Conservation (phyloP, 1,140 invertebrate species). For the Telenomus remus region DNA sequence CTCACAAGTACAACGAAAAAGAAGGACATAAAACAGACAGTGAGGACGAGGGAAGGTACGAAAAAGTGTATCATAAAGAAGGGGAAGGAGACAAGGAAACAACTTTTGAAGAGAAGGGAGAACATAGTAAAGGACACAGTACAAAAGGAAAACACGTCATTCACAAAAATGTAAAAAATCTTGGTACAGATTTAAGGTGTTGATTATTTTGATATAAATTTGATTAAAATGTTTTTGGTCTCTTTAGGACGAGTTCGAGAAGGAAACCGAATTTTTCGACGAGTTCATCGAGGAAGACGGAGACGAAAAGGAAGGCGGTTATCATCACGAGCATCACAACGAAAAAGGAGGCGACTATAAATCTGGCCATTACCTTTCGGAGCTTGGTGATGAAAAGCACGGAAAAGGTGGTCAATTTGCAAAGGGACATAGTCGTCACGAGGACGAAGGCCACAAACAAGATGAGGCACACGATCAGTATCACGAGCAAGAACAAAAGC, state of each 20-base stretch:
- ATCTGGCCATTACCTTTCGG: slow-evolving; percentile 72
- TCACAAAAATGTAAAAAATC: slow-evolving; percentile 71
- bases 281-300: slow-evolving; percentile 73
- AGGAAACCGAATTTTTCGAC: slow-evolving; percentile 75
- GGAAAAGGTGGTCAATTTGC: slow-evolving; percentile 77
- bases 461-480: slow-evolving; percentile 67
- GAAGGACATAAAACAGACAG: slow-evolving; percentile 70
- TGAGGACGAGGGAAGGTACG: slow-evolving; percentile 68
- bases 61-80: slow-evolving; percentile 65
- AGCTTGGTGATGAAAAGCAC: slow-evolving; percentile 75
- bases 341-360: slow-evolving; percentile 74
- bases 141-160: slow-evolving; percentile 75
- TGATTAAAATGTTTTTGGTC: neutral
- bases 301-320: slow-evolving; percentile 68
- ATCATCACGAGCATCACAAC: slow-evolving; percentile 64
- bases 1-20: slow-evolving; percentile 69
- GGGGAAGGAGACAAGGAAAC: slow-evolving; percentile 68
- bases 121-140: slow-evolving; percentile 74
- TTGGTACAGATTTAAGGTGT: neutral
- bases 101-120: slow-evolving; percentile 70
- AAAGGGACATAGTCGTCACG: slow-evolving; percentile 77
- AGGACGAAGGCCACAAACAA: slow-evolving; percentile 76
- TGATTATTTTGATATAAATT: neutral
- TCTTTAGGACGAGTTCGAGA: slow-evolving; percentile 74
- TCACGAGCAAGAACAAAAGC: slow-evolving; percentile 62